Evolutionary conservation across 2,888 invertebrate genomes (phyloP).

Genomic region (Drosophila kuntzei): DNA sequence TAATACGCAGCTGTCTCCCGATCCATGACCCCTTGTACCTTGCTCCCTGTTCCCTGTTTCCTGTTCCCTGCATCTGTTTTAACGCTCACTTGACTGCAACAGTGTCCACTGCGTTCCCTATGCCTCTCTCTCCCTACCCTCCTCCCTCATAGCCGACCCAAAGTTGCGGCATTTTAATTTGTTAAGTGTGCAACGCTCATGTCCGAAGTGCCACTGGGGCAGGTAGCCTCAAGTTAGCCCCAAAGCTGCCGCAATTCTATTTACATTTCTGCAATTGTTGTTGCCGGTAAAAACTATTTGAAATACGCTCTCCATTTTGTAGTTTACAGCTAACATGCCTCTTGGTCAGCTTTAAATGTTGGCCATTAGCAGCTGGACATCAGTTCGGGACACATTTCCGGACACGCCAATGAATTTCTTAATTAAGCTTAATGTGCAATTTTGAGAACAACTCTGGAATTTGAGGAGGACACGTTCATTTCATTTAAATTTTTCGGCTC

Average conservation of each 20-base stretch:
- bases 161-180: constrained; percentile 74
- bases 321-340: constrained; percentile 19
- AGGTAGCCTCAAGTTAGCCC: constrained; percentile 31
- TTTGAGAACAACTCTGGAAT: constrained; percentile 37
- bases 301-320: constrained; percentile 18
- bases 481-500: constrained; percentile 64
- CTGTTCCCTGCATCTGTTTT: constrained; percentile 43
- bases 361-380: constrained; percentile 56
- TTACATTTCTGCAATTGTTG: constrained; percentile 51
- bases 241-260: constrained; percentile 62
- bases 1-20: constrained; percentile 34
- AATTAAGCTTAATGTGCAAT: constrained; percentile 80
- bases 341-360: constrained; percentile 50
- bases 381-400: constrained; percentile 51
- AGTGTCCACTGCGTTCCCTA: constrained; percentile 20
- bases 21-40: not conserved
- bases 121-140: not conserved
- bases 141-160: not conserved
- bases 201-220: constrained; percentile 27
- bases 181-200: constrained; percentile 66
- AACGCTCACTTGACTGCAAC: constrained; percentile 57
- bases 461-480: constrained; percentile 53
- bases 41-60: no score
- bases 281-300: constrained; percentile 53
- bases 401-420: constrained; percentile 77